Conservation (phyloP, 1,140 invertebrate species). For the Macrostomum lignano region DNA sequence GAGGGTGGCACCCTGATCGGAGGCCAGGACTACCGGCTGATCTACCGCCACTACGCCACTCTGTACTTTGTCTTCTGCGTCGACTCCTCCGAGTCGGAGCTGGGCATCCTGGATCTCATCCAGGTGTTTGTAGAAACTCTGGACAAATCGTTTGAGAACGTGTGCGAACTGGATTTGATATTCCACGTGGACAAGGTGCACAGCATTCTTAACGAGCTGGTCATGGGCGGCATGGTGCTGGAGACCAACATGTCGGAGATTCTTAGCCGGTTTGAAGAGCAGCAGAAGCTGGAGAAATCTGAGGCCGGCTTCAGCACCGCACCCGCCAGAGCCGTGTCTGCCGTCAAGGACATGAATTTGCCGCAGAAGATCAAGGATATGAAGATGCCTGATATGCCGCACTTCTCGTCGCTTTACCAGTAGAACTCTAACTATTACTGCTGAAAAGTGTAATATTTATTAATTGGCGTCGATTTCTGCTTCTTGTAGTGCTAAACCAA, state of each 20-base stretch:
- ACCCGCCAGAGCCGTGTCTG: slow-evolving; percentile 72
- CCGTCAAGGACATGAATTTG: slow-evolving; percentile 97
- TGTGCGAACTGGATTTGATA: slow-evolving; percentile 91
- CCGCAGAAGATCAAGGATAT: slow-evolving; percentile 96
- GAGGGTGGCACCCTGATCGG: slow-evolving; percentile 87
- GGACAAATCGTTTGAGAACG: slow-evolving; percentile 98
- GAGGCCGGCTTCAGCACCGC: slow-evolving; percentile 79
- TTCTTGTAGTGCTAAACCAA: no score
- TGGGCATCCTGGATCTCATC: slow-evolving; percentile 89
- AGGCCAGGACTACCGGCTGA: slow-evolving; percentile 85
- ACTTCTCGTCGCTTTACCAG: no score
- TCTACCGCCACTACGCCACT: slow-evolving; percentile 94
- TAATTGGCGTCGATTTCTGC: no score
- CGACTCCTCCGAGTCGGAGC: slow-evolving; percentile 88
- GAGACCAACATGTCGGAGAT: slow-evolving; percentile 93
- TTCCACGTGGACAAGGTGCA: slow-evolving; percentile 82
- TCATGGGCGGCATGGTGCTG: slow-evolving; percentile 6
- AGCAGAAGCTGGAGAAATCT: slow-evolving; percentile 78
- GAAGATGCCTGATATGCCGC: slow-evolving; percentile 84
- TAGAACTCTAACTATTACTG: no score
- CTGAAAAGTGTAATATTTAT: no score
- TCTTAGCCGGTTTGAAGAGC: slow-evolving; percentile 71
- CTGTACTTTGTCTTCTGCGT: slow-evolving; percentile 99
- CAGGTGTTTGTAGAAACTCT: slow-evolving; percentile 97
- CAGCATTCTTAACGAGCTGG: slow-evolving; percentile 5